phyloP scores from a whole-genome alignment of 2,888 invertebrate species.

The Acanthosepion lycidas region DNA sequence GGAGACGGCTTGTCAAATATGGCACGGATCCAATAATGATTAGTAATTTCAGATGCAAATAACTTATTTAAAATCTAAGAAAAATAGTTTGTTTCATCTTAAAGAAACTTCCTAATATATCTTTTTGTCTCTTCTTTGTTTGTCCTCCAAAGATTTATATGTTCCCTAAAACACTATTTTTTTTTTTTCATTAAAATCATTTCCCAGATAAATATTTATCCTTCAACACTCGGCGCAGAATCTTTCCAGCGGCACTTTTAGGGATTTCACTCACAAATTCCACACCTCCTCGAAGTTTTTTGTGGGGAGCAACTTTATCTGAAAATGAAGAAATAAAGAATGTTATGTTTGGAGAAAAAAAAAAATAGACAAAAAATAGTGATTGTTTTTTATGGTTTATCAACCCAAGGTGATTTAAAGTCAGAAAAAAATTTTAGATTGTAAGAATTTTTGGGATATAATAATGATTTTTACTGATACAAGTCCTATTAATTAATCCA shows the following conservation, averaged over 20 bases:
- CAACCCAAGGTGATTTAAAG: too few relatives aligned
- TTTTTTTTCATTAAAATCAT: neutral
- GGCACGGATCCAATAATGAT: neutral
- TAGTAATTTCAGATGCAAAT: neutral
- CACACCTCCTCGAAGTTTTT: slow-evolving; percentile 64
- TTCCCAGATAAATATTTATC: slow-evolving; percentile 45
- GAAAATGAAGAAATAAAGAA: slow-evolving; percentile 49
- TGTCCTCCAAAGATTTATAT: neutral
- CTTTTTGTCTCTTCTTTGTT: neutral
- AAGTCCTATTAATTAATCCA: too few relatives aligned
- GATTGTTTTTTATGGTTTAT: too few relatives aligned
- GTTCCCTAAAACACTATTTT: neutral
- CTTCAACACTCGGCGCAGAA: slow-evolving; percentile 56
- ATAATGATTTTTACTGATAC: too few relatives aligned
- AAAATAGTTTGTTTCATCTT: neutral
- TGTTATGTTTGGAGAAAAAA: too few relatives aligned
- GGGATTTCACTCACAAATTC: slow-evolving; percentile 61
- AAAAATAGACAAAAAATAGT: too few relatives aligned
- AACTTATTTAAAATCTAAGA: neutral
- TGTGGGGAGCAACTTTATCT: slow-evolving; percentile 63
- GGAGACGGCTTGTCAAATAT: too few relatives aligned
- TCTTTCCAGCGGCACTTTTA: slow-evolving; percentile 64
- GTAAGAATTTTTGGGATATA: too few relatives aligned
- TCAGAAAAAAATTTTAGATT: too few relatives aligned
- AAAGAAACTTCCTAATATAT: neutral